Base-by-base conservation (phyloP, 2,888 invertebrate species). In the Xanthostigma xanthostigma region DNA sequence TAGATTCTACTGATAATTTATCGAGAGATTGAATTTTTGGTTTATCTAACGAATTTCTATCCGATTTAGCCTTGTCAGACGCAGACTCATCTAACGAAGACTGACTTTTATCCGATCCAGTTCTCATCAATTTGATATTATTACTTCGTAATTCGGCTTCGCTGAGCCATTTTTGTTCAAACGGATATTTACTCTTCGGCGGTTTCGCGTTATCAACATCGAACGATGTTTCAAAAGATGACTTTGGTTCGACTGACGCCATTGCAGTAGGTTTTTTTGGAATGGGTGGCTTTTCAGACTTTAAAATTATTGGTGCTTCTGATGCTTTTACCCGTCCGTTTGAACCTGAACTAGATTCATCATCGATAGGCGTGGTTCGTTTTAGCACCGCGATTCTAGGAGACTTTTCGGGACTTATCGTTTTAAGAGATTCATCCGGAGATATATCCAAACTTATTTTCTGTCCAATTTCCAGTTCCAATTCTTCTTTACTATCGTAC, bases 401-500 rank as follows among this genome's bases (percentile, higher is more conserved):
- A 45, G 58, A 27, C 35, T 49, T 49, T 36, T 49, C 49, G 33
- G 36, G 13, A 36, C n/a, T 36, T 35, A 33, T 13, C 39, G 36
- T 14, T 38, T 45, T 48, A 13, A n/a, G 40, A n/a, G 11, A 14
- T 2, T 39, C 40, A 11, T 39, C 14, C 58, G 12, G 14, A 11
- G 10, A 12, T 37, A 37, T 12, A 11, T 45, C 45, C 34, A 13
- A 14, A 34, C 36, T 36, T 42, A 42, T 12, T 11, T 35, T 44
- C 35, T 35, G 17, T 9, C 14, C 12, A 2, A 73, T 59, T 56
- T 76, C 73, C 56, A 77, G 75, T 52, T 76, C 74, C 11, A 81
- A 70, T 57, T 69, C 70, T 45, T 82, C 82, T 53, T 74, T 74
- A 50, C 78, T 77, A 38, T 80, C 78, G 54, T 81, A 73, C 59